A percentile compares a stretch with the other conserved stretches of the same genome.
Evolutionary conservation across 2,113 vertebrate species (phyloP).

Genomic region (Otis tarda): DNA sequence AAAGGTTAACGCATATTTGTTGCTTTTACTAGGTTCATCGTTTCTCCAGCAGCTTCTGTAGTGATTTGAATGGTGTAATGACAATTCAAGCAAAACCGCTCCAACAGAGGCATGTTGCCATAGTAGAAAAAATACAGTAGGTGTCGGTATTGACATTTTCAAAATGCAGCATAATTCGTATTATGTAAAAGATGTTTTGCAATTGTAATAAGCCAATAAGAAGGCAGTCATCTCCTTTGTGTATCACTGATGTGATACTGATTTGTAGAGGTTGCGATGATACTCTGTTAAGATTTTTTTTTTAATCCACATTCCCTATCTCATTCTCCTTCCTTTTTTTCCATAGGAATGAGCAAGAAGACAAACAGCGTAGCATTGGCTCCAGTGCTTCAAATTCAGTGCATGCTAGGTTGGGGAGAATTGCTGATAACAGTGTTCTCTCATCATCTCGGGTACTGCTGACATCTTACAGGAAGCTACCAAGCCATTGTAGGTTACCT

Average conservation of each 20-base stretch:
- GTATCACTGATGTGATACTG: not conserved
- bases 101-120: conserved; percentile 77
- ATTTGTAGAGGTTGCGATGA: not conserved
- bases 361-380: conserved; percentile 11
- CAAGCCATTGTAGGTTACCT: conserved; percentile 67
- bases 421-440: conserved; percentile 33
- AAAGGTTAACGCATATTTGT: not conserved
- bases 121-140: conserved; percentile 75
- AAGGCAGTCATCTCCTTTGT: not conserved
- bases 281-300: not conserved
- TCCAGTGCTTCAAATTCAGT: conserved; percentile 14
- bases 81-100: conserved; percentile 86
- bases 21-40: conserved; percentile 63
- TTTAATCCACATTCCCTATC: not conserved
- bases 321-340: not conserved
- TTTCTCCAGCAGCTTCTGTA: conserved; percentile 72
- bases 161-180: not conserved
- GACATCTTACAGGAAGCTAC: conserved; percentile 66
- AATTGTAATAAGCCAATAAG: not conserved
- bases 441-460: conserved; percentile 42
- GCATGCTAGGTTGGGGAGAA: conserved; percentile 28
- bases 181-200: not conserved
- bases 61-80: conserved; percentile 84
- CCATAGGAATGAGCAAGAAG: conserved; percentile 76
- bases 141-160: conserved; percentile 14